These are phyloP conservation scores for Hemibagrus wyckioides DNA, from an alignment of 2,113 vertebrate genomes.

Conservation along the genomic window DNA sequence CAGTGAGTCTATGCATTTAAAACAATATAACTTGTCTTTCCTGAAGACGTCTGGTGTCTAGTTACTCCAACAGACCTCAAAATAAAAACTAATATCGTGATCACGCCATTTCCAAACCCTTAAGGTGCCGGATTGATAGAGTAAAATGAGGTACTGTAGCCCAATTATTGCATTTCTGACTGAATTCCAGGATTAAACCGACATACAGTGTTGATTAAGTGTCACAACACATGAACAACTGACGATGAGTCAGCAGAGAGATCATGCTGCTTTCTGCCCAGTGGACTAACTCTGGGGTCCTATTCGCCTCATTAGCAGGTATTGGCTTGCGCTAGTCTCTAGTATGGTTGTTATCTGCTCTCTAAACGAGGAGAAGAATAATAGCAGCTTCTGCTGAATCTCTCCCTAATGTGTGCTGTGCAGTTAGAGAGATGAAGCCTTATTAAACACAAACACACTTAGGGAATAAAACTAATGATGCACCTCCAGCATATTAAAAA, in stretches of 20 bases:
- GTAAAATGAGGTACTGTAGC: background rate
- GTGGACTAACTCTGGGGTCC: slow-evolving; percentile 9
- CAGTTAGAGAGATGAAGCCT: slow-evolving; percentile 59
- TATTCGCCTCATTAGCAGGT: slow-evolving; percentile 46
- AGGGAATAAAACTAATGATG: slow-evolving; percentile 68
- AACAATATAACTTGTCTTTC: background rate
- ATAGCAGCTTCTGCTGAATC: slow-evolving; percentile 67
- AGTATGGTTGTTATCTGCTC: slow-evolving; percentile 56
- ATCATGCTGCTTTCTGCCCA: slow-evolving; percentile 1
- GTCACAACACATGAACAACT: background rate
- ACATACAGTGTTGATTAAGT: background rate
- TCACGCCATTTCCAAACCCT: background rate
- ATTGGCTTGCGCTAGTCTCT: slow-evolving; percentile 46
- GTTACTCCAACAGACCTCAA: background rate
- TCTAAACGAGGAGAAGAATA: slow-evolving; percentile 68
- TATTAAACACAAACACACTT: slow-evolving; percentile 67
- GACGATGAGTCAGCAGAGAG: background rate
- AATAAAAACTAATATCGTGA: background rate
- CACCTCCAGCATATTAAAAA: slow-evolving; percentile 50
- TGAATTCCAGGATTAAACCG: background rate
- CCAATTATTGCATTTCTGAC: slow-evolving; percentile 1
- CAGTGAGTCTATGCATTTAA: background rate
- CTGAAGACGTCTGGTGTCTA: background rate
- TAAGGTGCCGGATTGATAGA: background rate
- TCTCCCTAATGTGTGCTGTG: slow-evolving; percentile 63